phyloP scores from a whole-genome alignment of 2,797 vertebrate genomes.

The Bradypodion ventrale region DNA sequence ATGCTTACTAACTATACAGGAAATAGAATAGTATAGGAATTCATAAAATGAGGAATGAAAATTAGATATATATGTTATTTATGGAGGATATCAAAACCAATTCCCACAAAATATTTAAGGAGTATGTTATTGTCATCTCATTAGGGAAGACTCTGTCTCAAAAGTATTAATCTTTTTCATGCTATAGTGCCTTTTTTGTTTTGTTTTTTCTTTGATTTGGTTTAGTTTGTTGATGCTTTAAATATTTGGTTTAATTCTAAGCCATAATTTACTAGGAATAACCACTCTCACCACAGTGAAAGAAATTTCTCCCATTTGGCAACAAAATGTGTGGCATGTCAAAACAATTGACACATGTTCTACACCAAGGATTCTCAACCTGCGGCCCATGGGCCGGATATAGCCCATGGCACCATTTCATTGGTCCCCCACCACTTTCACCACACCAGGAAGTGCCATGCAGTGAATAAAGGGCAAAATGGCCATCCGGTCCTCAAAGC shows the following conservation, averaged over 20 bases:
- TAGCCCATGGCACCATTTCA: no score
- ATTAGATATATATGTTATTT: constrained; percentile 48
- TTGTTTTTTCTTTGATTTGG: constrained; percentile 34
- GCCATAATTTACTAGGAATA: constrained; percentile 69
- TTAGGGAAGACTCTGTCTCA: constrained; percentile 11
- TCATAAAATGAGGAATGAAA: constrained; percentile 61
- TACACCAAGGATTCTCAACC: no score
- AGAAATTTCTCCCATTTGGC: constrained; percentile 66
- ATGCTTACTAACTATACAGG: constrained; percentile 65
- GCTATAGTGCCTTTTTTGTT: neutral
- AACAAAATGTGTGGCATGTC: constrained; percentile 59
- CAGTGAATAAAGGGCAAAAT: no score
- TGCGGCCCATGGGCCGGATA: no score
- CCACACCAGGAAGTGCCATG: no score
- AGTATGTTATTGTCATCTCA: constrained; percentile 3
- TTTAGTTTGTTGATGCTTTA: constrained; percentile 51
- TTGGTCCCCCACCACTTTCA: no score
- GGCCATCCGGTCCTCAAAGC: no score
- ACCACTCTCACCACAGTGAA: constrained; percentile 60
- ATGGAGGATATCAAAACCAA: constrained; percentile 44
- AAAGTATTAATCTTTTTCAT: neutral
- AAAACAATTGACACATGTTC: constrained; percentile 73
- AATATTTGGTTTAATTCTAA: constrained; percentile 69
- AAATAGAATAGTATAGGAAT: constrained; percentile 53
- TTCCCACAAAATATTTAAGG: constrained; percentile 38